Percentiles rank a stretch among this genome's conserved stretches.
phyloP scores from a whole-genome alignment of 2,888 invertebrate genomes.

The Eledone cirrhosa region DNA sequence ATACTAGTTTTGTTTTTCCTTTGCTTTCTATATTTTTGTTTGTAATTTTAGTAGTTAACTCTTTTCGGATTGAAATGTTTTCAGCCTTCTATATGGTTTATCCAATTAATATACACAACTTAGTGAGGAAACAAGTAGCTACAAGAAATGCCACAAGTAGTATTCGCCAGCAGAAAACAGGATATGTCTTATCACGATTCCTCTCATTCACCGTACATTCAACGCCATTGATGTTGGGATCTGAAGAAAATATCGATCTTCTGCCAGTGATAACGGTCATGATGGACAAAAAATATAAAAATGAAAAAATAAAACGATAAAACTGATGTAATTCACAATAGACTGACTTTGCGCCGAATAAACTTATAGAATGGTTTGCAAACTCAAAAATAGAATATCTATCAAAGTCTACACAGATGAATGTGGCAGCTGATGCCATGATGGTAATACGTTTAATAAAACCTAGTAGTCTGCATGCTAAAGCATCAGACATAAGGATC shows the following conservation, averaged over 20 bases:
- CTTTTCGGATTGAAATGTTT: not conserved
- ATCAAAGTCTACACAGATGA: conserved; percentile 54
- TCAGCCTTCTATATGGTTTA: not conserved
- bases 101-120: not conserved
- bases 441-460: conserved; percentile 49
- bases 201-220: conserved; percentile 5
- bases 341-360: conserved; percentile 40
- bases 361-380: conserved; percentile 35
- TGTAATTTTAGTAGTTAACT: no score
- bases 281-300: no score
- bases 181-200: not conserved
- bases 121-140: not conserved
- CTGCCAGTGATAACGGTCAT: conserved; percentile 1
- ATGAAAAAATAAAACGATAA: conserved; percentile 33
- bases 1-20: no score
- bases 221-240: conserved; percentile 8
- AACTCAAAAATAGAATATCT: conserved; percentile 42
- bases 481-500: conserved; percentile 46
- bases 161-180: not conserved
- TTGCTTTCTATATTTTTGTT: no score
- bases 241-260: not conserved
- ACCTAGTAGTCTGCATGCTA: conserved; percentile 50
- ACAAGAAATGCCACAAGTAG: not conserved
- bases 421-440: conserved; percentile 47
- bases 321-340: conserved; percentile 38